Evolutionary conservation across 2,113 vertebrate genomes (phyloP), one percentile per base, ranked within the genome.

Genomic region (Erythrocercus mccallii): DNA sequence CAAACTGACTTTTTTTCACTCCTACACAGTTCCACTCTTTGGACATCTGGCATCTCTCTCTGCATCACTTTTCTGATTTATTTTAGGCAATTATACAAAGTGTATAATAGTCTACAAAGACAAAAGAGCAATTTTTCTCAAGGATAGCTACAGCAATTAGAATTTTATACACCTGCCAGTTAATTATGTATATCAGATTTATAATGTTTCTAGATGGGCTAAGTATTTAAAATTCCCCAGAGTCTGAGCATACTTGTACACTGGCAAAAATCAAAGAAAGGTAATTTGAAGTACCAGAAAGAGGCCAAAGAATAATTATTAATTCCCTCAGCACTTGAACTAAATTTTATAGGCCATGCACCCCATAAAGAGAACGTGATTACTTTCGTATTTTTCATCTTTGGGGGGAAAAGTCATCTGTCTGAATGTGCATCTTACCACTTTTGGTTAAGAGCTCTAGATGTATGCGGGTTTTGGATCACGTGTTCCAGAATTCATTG

Each of bases 321-420:
- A 24, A 1, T 56, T 92, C 12, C 15, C 12, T 69, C 15, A 38
- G 11, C 9, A 31, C n/a, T 73, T 6, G 10, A 78, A 40, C 4
- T 51, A 51, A 65, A 33, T 27, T 4, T 40, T 60, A 77, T 3
- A 12, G 17, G 64, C 7, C 17, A 24, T 28, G 8, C 6, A 76
- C 0, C 0, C 30, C 11, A 82, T 53, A 69, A 61, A 37, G 15
- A 79, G 17, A 17, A 48, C 57, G 53, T 45, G 22, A 51, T 69
- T 24, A 18, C 5, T 35, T 40, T 51, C 2, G 13, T n/a, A 61
- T 51, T 64, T 27, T 27, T 58, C 7, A 30, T 33, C 33, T 25
- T 37, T 42, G 9, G 8, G 2, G 37, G 9, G 4, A 58, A 81
- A 68, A 10, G 1, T 23, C 11, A 40, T 38, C 18, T 45, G 23